Conservation (phyloP, 2,888 invertebrate genomes). For the Polymixis lichenea region DNA sequence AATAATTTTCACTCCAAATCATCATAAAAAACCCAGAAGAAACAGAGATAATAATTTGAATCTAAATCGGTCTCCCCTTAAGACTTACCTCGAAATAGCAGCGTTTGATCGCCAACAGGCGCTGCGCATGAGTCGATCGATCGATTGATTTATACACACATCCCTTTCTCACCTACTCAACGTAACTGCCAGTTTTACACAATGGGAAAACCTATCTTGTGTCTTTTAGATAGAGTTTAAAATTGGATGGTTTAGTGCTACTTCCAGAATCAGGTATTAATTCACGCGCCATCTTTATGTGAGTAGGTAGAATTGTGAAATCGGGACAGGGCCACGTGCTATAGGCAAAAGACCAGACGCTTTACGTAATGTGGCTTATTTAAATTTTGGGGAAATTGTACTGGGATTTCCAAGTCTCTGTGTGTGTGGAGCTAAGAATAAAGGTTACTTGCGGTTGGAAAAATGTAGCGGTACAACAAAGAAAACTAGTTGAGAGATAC, state of each 20-base stretch:
- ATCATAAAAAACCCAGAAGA: constrained; percentile 54
- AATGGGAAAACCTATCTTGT: constrained; percentile 29
- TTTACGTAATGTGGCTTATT: constrained; percentile 69
- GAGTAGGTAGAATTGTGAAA: constrained; percentile 73
- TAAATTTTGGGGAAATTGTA: constrained; percentile 47
- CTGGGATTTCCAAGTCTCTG: constrained; percentile 40
- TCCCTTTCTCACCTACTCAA: constrained; percentile 62
- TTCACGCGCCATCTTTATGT: constrained; percentile 69
- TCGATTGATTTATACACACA: constrained; percentile 87
- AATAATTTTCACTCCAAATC: constrained; percentile 33
- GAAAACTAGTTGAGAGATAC: not conserved
- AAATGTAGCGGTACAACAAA: constrained; percentile 26
- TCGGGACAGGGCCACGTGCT: constrained; percentile 73
- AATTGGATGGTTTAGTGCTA: not conserved
- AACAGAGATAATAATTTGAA: constrained; percentile 56
- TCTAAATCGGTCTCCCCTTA: constrained; percentile 75
- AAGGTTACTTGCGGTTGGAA: constrained; percentile 1
- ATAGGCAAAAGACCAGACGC: constrained; percentile 68
- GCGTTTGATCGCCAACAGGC: constrained; percentile 84
- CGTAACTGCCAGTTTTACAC: constrained; percentile 34
- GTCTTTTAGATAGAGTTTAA: accelerated
- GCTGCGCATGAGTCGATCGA: constrained; percentile 83
- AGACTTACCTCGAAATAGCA: constrained; percentile 79
- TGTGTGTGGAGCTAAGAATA: constrained; percentile 47
- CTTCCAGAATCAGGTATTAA: constrained; percentile 64